Percentiles rank a stretch among this genome's conserved stretches.
Evolutionary conservation across 2,113 vertebrate genomes (phyloP).

Genomic region (Phrynocephalus versicolor): DNA sequence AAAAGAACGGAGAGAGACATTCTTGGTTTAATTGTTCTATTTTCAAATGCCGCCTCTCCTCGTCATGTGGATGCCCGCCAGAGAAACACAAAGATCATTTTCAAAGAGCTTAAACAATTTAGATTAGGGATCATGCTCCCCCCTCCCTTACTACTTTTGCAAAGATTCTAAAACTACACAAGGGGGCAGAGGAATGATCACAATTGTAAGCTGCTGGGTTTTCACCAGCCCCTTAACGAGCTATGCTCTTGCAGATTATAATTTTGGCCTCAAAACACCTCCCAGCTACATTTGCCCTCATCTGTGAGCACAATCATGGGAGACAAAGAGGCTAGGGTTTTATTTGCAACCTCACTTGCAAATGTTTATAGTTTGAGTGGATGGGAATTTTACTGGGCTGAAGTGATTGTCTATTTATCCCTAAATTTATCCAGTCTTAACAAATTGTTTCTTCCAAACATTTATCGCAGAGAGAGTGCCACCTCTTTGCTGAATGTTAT

Average conservation of each 20-base stretch:
- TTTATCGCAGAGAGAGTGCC: too few species aligned
- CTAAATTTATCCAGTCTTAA: too few species aligned
- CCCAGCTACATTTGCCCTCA: not conserved
- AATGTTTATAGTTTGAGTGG: too few species aligned
- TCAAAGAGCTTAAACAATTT: conserved; percentile 19
- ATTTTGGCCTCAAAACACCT: not conserved
- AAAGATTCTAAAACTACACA: not conserved
- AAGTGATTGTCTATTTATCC: too few species aligned
- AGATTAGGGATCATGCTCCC: not conserved
- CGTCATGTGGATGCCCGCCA: conserved; percentile 16
- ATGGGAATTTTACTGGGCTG: too few species aligned
- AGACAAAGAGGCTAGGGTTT: too few species aligned
- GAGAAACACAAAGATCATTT: conserved; percentile 52
- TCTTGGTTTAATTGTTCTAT: conserved; percentile 52
- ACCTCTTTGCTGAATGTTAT: too few species aligned
- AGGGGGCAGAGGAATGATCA: conserved; percentile 11
- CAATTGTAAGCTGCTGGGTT: not conserved
- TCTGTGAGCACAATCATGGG: not conserved
- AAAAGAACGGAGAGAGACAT: not conserved
- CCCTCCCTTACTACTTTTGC: not conserved
- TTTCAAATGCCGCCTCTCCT: not conserved
- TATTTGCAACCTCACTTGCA: too few species aligned
- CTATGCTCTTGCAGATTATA: too few species aligned
- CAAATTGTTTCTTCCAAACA: too few species aligned
- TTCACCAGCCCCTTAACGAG: too few species aligned